Evolutionary conservation across 2,113 vertebrate genomes (phyloP).

Genomic region (Petrocephalus zakoni): DNA sequence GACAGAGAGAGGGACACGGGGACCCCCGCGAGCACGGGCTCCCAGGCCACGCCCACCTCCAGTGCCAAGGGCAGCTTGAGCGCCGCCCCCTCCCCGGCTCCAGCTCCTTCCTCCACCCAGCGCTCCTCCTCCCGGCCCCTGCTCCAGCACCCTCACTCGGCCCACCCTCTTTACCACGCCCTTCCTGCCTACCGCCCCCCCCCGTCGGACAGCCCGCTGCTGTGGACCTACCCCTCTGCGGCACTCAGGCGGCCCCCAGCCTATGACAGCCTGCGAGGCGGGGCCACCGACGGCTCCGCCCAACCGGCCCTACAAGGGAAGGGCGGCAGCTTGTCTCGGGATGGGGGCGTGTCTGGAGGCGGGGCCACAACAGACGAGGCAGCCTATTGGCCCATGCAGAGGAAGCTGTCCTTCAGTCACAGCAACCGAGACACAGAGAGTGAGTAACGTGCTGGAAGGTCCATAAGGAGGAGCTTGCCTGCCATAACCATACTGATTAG

Average conservation of each 20-base stretch:
- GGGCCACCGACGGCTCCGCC: conserved; percentile 45
- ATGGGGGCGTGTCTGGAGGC: conserved; percentile 45
- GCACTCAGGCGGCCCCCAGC: conserved; percentile 77
- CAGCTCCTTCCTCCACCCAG: conserved; percentile 52
- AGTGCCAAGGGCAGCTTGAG: conserved; percentile 30
- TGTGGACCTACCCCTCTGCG: conserved; percentile 82
- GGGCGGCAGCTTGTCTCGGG: conserved; percentile 63
- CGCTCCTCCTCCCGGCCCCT: conserved; percentile 65
- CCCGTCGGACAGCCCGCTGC: conserved; percentile 62
- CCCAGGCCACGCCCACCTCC: conserved; percentile 56
- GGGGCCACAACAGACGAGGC: conserved; percentile 57
- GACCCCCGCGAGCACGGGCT: conserved; percentile 27
- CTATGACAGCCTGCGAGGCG: conserved; percentile 73
- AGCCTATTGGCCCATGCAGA: conserved; percentile 75
- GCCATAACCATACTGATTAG: not conserved
- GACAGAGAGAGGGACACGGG: conserved; percentile 55
- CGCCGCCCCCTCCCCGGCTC: conserved; percentile 38
- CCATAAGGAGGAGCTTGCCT: not conserved
- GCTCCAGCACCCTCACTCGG: conserved; percentile 64
- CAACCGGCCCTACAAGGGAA: conserved; percentile 49
- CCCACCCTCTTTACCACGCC: conserved; percentile 53
- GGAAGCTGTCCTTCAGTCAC: conserved; percentile 75
- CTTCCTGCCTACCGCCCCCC: conserved; percentile 65
- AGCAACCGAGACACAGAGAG: conserved; percentile 73
- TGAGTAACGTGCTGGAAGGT: conserved; percentile 51